Evolutionary conservation across 2,797 vertebrate genomes (phyloP).

Genomic region (Muscicapa striata): DNA sequence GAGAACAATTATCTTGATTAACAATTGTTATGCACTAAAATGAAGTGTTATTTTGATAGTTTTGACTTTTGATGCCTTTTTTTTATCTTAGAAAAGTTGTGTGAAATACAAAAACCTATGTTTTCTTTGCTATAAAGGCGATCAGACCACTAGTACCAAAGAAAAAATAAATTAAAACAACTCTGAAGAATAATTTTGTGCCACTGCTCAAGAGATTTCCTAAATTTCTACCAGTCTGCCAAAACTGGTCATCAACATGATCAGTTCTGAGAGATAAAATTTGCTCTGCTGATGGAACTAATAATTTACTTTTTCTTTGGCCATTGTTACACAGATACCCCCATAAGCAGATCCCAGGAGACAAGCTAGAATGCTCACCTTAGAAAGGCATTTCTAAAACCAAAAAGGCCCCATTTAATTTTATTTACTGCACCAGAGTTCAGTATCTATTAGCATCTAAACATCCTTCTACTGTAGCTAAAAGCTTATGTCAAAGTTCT

Average conservation of each 20-base stretch:
- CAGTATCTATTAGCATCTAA: background rate
- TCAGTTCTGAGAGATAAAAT: background rate
- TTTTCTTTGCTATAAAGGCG: background rate
- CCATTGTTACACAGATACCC: background rate
- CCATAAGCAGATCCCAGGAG: background rate
- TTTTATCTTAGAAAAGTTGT: background rate
- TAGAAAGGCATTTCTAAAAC: background rate
- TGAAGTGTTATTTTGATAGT: background rate
- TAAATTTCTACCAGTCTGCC: background rate
- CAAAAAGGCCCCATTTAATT: background rate
- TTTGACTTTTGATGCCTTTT: background rate
- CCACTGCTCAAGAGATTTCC: background rate
- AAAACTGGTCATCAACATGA: background rate
- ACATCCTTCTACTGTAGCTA: background rate
- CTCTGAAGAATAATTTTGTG: background rate
- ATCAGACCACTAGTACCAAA: background rate
- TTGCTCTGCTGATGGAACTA: background rate
- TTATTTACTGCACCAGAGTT: background rate
- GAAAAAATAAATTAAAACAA: background rate
- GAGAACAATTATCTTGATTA: background rate
- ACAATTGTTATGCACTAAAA: background rate
- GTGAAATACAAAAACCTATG: background rate
- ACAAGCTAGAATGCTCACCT: background rate
- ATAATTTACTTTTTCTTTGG: background rate
- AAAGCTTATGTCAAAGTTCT: background rate